Percentiles rank a stretch among this genome's conserved stretches.
phyloP scores from a whole-genome alignment of 1,140 invertebrate species.

The Andrena cerasifolii region DNA sequence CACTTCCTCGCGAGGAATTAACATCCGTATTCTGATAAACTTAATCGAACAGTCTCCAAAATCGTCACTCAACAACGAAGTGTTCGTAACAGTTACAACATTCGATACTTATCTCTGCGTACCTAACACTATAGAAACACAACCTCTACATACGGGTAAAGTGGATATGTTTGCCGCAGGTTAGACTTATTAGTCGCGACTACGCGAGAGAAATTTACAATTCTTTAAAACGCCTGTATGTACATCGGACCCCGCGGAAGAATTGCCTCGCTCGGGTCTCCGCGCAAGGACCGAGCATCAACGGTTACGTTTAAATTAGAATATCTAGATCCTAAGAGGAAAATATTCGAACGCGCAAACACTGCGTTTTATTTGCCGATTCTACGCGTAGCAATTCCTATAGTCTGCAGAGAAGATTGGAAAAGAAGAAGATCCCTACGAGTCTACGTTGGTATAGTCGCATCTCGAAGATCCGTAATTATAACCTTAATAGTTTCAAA shows the following conservation, averaged over 20 bases:
- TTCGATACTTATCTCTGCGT: not conserved
- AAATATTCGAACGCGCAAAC: conserved; percentile 1
- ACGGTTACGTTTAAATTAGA: conserved; percentile 50
- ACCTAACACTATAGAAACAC: not conserved
- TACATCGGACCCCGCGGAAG: not conserved
- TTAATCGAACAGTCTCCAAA: not conserved
- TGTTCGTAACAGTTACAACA: not conserved
- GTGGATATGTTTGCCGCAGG: conserved; percentile 46
- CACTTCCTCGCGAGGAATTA: not conserved
- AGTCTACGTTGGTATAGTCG: conserved; percentile 8
- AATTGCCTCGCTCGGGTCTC: not conserved
- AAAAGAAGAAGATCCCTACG: conserved; percentile 37
- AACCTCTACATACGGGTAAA: conserved; percentile 10
- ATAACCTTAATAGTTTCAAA: not conserved
- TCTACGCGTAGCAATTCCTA: conserved; percentile 69
- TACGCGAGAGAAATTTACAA: conserved; percentile 15
- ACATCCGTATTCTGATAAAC: not conserved
- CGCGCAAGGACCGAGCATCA: conserved; percentile 14
- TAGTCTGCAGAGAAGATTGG: conserved; percentile 66
- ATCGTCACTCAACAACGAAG: not conserved
- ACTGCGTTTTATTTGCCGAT: not conserved
- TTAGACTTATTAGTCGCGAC: not conserved
- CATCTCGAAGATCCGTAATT: not conserved
- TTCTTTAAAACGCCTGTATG: not conserved
- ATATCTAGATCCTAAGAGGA: conserved; percentile 17